Evolutionary conservation across 2,797 vertebrate species (phyloP), one percentile per base, ranked within the genome.

Genomic region (Aselliscus stoliczkanus): DNA sequence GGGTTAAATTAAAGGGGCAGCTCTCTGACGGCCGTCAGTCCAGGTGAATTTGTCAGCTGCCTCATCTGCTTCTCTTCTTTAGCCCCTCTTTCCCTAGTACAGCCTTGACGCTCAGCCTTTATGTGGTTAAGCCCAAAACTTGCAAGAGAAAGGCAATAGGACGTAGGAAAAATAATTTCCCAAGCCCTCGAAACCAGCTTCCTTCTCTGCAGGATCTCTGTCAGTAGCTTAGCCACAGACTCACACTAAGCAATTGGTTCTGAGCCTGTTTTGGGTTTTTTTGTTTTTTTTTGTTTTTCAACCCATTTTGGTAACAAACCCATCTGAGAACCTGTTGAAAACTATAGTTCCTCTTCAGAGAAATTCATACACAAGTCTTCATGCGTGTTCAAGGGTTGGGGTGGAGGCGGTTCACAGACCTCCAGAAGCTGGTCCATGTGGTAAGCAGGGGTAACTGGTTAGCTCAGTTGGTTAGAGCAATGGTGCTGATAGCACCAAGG

Each of bases 331-430:
- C 58, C 90, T 42, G 31, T 2, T 23, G 31, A 50, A 62, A 87
- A 75, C 17, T 13, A 5, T 1, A 91, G 12, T 13, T 1, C 3
- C 37, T 76, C 47, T 44, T 83, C 34, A 37, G 67, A 60, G 79
- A 82, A 39, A 14, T 7, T 3, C 12, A 42, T 3, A 42, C 7
- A 3, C 20, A 3, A 8, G 34, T 62, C 62, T 23, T 34, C 79
- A 21, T 0, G 9, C n/a, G 6, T 0, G 4, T 15, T 12, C 42
- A 52, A 4, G 10, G 37, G 21, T 4, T 0, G 21, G 39, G 13
- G 1, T 6, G 1, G 77, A 20, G 37, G 13, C 0, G 0, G 54
- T 18, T 56, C 52, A 18, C 12, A 70, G 34, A 21, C 7, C 11
- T 52, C 10, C 4, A 2, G 21, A 42, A 56, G 64, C 79, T 21